These are phyloP conservation scores for Apaloderma vittatum DNA, from an alignment of 2,113 vertebrate species.

Conservation along the genomic window DNA sequence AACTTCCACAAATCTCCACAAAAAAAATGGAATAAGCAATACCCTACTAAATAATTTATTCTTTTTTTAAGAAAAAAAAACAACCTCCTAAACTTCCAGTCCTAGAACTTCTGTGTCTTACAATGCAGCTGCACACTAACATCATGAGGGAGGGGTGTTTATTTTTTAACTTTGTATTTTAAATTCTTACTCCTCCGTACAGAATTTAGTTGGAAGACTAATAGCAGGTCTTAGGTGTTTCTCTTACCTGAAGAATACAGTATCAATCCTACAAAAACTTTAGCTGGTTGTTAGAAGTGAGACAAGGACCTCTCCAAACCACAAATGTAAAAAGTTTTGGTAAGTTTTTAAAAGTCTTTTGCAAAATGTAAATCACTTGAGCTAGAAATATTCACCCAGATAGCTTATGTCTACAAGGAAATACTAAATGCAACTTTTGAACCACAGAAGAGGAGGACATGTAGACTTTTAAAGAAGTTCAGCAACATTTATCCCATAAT, in stretches of 20 bases:
- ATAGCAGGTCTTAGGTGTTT: background rate
- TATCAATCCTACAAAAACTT: background rate
- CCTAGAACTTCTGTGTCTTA: background rate
- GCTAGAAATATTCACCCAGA: background rate
- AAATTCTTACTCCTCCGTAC: background rate
- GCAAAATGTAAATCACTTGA: background rate
- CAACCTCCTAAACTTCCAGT: background rate
- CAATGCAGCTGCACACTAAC: background rate
- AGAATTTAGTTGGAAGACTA: background rate
- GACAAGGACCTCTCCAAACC: background rate
- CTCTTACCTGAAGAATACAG: accelerated
- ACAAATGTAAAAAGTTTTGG: background rate
- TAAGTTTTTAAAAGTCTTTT: background rate
- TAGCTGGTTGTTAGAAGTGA: background rate
- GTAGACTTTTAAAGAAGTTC: background rate
- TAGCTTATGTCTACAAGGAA: background rate
- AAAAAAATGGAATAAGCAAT: background rate
- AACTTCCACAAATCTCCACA: background rate
- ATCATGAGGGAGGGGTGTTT: accelerated
- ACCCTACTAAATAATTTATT: background rate
- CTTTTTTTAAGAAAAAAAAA: background rate
- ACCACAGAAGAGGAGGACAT: background rate
- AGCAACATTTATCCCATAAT: background rate
- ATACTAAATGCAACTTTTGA: background rate
- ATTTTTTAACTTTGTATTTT: background rate